These are phyloP conservation scores for Rhodophaea formosa DNA, from an alignment of 2,888 invertebrate species.

Conservation along the genomic window DNA sequence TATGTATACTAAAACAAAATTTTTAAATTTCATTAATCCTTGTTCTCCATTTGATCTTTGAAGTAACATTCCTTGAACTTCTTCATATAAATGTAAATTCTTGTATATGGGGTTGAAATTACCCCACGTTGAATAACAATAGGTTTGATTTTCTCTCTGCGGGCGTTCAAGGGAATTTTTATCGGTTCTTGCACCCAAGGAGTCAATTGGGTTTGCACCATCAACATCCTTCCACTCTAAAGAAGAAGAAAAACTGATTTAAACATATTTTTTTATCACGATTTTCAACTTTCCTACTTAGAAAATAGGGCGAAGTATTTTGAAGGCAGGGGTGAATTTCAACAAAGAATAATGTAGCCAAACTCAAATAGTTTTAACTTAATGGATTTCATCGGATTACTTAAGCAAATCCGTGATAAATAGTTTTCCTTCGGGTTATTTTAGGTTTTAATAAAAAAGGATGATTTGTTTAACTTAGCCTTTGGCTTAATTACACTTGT, in stretches of 20 bases:
- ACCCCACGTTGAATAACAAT: slow-evolving; percentile 39
- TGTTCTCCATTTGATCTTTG: not conserved
- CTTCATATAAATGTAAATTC: slow-evolving; percentile 69
- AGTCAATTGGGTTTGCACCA: slow-evolving; percentile 7
- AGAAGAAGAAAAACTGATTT: slow-evolving; percentile 10
- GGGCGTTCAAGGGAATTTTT: slow-evolving; percentile 28
- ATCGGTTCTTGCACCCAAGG: slow-evolving; percentile 28
- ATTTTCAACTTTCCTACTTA: slow-evolving; percentile 2
- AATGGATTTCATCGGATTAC: slow-evolving; percentile 18
- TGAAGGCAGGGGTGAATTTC: slow-evolving; percentile 13
- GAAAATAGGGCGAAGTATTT: slow-evolving; percentile 5
- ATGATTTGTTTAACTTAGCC: slow-evolving; percentile 1
- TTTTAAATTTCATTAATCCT: no score
- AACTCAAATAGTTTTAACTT: slow-evolving; percentile 16
- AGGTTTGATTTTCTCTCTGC: slow-evolving; percentile 36
- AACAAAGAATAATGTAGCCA: slow-evolving; percentile 13
- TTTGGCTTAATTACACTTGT: no score
- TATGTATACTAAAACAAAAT: no score
- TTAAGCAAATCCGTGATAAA: slow-evolving; percentile 11
- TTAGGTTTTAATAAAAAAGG: not conserved
- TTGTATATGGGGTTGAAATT: slow-evolving; percentile 46
- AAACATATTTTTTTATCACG: slow-evolving; percentile 1
- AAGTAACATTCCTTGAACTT: slow-evolving; percentile 26
- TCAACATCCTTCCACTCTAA: slow-evolving; percentile 19
- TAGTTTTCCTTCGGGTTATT: slow-evolving; percentile 1